A percentile compares a stretch with the other conserved stretches of the same genome.
Evolutionary conservation across 2,797 vertebrate species (phyloP).

Genomic region (Phoxinus dragarum): DNA sequence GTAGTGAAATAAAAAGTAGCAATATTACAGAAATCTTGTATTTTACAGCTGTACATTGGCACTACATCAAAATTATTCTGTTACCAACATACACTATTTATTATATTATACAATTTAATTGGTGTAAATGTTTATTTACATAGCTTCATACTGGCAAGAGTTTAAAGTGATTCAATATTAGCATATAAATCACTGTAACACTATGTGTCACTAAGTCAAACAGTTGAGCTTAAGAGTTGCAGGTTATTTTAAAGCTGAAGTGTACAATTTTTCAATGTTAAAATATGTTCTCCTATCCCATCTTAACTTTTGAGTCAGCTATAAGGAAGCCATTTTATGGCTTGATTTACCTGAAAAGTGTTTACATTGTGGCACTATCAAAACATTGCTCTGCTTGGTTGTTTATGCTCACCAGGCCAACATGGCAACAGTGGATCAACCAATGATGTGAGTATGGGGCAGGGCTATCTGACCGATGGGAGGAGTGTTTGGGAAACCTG

Average conservation of each 20-base stretch:
- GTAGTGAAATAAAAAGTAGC: slow-evolving; percentile 83
- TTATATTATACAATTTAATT: slow-evolving; percentile 31
- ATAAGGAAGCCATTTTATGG: slow-evolving; percentile 9
- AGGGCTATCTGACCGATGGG: not conserved
- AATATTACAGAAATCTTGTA: slow-evolving; percentile 53
- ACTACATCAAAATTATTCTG: slow-evolving; percentile 29
- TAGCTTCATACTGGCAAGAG: slow-evolving; percentile 76
- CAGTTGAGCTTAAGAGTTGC: slow-evolving; percentile 58
- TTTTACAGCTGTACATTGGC: slow-evolving; percentile 54
- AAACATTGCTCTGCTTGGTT: not conserved
- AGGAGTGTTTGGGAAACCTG: not conserved
- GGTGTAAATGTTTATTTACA: slow-evolving; percentile 61
- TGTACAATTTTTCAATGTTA: not conserved
- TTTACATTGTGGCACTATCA: not conserved
- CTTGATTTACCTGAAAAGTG: not conserved
- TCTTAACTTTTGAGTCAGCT: not conserved
- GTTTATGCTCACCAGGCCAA: not conserved
- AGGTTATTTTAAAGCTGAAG: slow-evolving; percentile 55
- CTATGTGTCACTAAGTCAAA: slow-evolving; percentile 66
- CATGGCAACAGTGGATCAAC: not conserved
- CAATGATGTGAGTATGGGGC: not conserved
- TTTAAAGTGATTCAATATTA: slow-evolving; percentile 64
- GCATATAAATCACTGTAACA: slow-evolving; percentile 59
- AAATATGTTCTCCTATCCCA: not conserved
- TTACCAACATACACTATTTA: slow-evolving; percentile 32